phyloP scores from a whole-genome alignment of 53 echinoderm and acorn worm species.

The Mesocentrotus franciscanus region DNA sequence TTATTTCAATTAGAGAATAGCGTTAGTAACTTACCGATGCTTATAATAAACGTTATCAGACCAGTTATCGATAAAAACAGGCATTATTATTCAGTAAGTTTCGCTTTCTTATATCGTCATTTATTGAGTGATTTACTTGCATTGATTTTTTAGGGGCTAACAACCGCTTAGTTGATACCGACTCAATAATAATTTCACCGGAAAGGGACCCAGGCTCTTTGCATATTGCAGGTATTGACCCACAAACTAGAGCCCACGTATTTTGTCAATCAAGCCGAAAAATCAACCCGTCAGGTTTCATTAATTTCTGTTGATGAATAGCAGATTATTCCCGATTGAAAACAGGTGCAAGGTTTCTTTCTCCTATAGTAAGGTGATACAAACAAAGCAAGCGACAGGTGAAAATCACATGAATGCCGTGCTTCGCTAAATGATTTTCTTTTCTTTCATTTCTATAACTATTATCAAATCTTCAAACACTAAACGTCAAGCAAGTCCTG shows the following conservation, averaged over 20 bases:
- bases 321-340: neutral
- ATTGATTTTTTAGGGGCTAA: neutral
- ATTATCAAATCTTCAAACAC: too few species aligned
- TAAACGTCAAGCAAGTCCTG: too few species aligned
- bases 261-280: neutral
- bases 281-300: neutral
- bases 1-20: too few species aligned
- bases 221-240: neutral
- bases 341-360: neutral
- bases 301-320: constrained; percentile 2
- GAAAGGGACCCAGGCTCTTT: neutral
- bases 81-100: neutral
- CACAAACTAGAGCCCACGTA: neutral
- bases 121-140: neutral
- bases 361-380: neutral
- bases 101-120: neutral
- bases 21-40: too few species aligned
- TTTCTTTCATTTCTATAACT: neutral
- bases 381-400: neutral
- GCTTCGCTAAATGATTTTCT: neutral
- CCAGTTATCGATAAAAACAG: neutral
- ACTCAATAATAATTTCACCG: neutral
- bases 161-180: neutral
- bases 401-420: neutral
- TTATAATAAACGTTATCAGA: neutral